Percentiles rank a stretch among this genome's conserved stretches.
Conservation (phyloP, 2,888 invertebrate species). For the Mythimna loreyi region DNA sequence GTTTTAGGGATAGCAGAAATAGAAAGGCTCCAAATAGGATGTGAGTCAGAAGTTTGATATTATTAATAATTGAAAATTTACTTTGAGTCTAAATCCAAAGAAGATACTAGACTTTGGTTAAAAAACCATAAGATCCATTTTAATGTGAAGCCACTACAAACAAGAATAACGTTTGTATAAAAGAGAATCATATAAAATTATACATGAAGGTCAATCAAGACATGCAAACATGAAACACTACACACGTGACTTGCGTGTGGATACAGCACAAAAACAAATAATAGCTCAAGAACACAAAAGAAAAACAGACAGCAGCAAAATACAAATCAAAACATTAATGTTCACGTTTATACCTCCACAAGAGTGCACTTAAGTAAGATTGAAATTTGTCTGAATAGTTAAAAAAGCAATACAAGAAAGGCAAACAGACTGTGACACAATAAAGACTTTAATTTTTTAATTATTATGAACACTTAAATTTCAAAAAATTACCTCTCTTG, state of each 20-base stretch:
- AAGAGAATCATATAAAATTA: not conserved
- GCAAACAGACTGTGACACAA: not conserved
- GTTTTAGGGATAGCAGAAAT: not conserved
- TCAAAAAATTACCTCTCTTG: constrained; percentile 75
- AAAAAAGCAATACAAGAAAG: not conserved
- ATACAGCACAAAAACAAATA: not conserved
- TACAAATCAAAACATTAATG: not conserved
- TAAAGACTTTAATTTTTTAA: not conserved
- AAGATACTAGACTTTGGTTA: no score
- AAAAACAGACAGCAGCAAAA: not conserved
- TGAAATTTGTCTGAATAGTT: not conserved
- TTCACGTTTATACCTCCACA: constrained; percentile 7
- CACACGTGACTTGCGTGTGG: not conserved
- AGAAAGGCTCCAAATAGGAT: not conserved
- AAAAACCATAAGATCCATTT: no score
- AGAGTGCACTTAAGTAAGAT: not conserved
- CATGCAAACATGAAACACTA: not conserved
- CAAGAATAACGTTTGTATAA: not conserved
- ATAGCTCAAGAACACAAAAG: constrained; percentile 7
- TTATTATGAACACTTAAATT: not conserved
- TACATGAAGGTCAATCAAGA: not conserved
- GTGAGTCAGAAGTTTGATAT: not conserved
- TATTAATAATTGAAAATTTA: no score
- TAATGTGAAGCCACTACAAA: not conserved
- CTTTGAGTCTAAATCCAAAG: no score